phyloP scores from a whole-genome alignment of 2,797 vertebrate species.

The Acipenser transmontanus region DNA sequence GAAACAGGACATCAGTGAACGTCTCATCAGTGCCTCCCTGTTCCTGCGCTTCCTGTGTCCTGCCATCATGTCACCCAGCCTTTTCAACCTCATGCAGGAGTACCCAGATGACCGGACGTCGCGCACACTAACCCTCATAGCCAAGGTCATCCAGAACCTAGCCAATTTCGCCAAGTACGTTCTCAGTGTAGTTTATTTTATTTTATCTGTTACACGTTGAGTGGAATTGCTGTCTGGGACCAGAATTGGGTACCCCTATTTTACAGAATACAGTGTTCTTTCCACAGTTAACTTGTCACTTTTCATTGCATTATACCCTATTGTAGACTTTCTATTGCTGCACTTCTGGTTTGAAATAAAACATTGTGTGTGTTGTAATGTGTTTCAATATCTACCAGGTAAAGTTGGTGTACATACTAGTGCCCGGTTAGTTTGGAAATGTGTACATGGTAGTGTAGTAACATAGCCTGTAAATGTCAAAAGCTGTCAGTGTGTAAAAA shows the following conservation, averaged over 20 bases:
- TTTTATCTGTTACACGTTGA: too few relatives aligned
- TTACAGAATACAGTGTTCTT: too few relatives aligned
- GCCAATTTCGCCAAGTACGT: conserved; percentile 93
- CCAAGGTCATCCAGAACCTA: conserved; percentile 93
- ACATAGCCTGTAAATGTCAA: background rate
- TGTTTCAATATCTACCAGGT: too few relatives aligned
- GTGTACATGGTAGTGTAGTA: background rate
- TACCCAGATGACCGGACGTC: conserved; percentile 88
- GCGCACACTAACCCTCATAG: conserved; percentile 84
- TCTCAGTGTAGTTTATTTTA: background rate
- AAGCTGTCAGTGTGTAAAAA: background rate
- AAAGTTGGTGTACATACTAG: conserved; percentile 5
- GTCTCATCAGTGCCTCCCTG: conserved; percentile 86
- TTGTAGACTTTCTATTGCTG: too few relatives aligned
- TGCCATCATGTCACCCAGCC: conserved; percentile 91
- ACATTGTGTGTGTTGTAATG: background rate
- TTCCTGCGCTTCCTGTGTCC: conserved; percentile 93
- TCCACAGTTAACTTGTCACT: too few relatives aligned
- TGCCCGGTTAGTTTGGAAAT: conserved; percentile 9
- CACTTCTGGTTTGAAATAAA: too few relatives aligned
- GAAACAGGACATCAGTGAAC: conserved; percentile 85
- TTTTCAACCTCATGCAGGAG: conserved; percentile 89
- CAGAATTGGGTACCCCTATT: too few relatives aligned
- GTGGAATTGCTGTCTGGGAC: too few relatives aligned
- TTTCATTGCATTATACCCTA: too few relatives aligned